A percentile compares a stretch with the other conserved stretches of the same genome.
phyloP scores from a whole-genome alignment of 2,888 invertebrate genomes.

The Pandemis cinnamomeana region DNA sequence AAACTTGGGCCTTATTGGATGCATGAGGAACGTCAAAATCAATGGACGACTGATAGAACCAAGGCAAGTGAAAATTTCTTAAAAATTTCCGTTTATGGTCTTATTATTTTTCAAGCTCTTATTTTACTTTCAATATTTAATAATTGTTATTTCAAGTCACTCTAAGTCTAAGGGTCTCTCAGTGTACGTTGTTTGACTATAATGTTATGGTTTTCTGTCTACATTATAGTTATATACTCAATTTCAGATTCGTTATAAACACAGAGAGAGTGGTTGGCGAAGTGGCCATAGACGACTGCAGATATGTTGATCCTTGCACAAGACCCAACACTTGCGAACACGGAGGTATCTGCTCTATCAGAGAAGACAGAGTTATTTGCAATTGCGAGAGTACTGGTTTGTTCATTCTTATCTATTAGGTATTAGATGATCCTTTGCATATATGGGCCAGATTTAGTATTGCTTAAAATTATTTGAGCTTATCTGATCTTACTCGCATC shows the following conservation, averaged over 20 bases:
- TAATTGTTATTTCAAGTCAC: neutral
- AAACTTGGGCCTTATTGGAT: constrained; percentile 93
- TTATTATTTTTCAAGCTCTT: neutral
- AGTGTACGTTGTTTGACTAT: neutral
- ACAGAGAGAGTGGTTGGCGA: constrained; percentile 94
- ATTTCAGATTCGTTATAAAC: constrained; percentile 88
- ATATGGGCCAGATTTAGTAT: too few species aligned
- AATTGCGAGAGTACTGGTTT: constrained; percentile 94
- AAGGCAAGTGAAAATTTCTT: constrained; percentile 58
- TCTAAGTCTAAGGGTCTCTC: neutral
- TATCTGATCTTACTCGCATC: too few species aligned
- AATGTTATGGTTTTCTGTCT: neutral
- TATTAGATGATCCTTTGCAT: too few species aligned
- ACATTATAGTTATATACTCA: neutral
- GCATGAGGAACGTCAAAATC: constrained; percentile 94
- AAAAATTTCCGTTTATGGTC: neutral
- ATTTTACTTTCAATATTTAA: neutral
- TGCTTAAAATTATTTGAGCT: too few species aligned
- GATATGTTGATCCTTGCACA: constrained; percentile 94
- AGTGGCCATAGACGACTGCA: constrained; percentile 95
- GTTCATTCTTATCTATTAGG: neutral
- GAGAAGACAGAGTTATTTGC: constrained; percentile 94
- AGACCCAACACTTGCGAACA: constrained; percentile 97
- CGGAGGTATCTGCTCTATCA: constrained; percentile 94
- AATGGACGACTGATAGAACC: constrained; percentile 93